Evolutionary conservation across 1,140 invertebrate genomes (phyloP).

Genomic region (Triops longicaudatus): DNA sequence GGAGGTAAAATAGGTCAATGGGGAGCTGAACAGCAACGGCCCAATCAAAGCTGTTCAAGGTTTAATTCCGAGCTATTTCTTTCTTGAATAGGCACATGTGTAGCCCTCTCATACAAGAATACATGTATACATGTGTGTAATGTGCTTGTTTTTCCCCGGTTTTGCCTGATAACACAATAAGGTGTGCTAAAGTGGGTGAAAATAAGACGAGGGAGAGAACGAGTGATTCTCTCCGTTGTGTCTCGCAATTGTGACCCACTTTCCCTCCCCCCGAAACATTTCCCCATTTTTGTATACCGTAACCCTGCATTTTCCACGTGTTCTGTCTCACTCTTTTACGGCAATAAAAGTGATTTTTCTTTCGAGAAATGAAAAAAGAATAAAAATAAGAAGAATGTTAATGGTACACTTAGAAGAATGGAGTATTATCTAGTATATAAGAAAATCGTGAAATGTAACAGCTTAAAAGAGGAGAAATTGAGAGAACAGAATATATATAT

Average conservation of each 20-base stretch:
- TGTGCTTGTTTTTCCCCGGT: background rate
- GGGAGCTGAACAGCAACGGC: no score
- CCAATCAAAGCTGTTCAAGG: no score
- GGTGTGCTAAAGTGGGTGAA: no score
- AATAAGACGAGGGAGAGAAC: background rate
- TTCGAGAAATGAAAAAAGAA: no score
- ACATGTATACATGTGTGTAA: background rate
- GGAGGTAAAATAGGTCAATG: no score
- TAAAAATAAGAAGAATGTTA: no score
- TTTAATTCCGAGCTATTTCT: no score
- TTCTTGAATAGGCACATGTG: background rate
- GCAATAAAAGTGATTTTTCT: background rate
- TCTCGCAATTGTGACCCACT: background rate
- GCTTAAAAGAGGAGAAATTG: no score
- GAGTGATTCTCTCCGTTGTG: background rate
- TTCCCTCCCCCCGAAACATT: background rate
- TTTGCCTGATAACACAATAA: background rate
- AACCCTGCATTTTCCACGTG: background rate
- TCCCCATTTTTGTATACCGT: background rate
- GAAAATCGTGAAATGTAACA: no score
- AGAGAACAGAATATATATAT: no score
- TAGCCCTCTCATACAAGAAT: background rate
- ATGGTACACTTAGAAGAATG: no score
- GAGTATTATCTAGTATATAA: no score
- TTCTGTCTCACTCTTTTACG: background rate